Conservation (phyloP, 2,113 vertebrate genomes). For the Catharus fuscescens region DNA sequence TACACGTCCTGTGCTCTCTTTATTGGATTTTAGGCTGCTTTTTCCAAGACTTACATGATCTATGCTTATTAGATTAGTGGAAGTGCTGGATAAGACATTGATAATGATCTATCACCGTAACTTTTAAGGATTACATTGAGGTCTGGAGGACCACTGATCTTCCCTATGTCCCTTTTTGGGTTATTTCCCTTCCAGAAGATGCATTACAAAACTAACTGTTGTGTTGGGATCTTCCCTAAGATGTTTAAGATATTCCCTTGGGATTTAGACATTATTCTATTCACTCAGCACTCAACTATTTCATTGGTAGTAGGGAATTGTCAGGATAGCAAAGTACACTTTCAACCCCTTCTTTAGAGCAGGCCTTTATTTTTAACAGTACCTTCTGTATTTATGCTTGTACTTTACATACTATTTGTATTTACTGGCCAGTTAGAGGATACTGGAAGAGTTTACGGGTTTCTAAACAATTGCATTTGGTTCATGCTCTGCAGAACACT, state of each 20-base stretch:
- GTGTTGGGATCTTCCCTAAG: background rate
- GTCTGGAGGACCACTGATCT: background rate
- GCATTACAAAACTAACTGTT: background rate
- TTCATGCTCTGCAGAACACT: background rate
- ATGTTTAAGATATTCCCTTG: background rate
- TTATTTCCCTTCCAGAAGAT: background rate
- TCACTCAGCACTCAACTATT: background rate
- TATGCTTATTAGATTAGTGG: background rate
- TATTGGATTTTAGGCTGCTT: background rate
- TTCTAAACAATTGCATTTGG: background rate
- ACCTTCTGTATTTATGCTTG: background rate
- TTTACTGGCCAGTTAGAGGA: background rate
- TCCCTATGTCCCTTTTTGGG: background rate
- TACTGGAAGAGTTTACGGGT: background rate
- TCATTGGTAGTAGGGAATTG: background rate
- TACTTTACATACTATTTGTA: background rate
- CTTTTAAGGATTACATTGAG: background rate
- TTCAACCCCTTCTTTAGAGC: background rate
- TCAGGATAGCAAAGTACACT: background rate
- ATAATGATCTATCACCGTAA: background rate
- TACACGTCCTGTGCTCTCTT: accelerated
- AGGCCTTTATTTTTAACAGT: background rate
- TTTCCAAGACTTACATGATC: background rate
- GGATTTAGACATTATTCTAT: background rate
- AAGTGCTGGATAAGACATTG: background rate